Percentiles rank a stretch among this genome's conserved stretches.
phyloP scores from a whole-genome alignment of 92 coral and sea anemone species.

The Palythoa grandiflora region DNA sequence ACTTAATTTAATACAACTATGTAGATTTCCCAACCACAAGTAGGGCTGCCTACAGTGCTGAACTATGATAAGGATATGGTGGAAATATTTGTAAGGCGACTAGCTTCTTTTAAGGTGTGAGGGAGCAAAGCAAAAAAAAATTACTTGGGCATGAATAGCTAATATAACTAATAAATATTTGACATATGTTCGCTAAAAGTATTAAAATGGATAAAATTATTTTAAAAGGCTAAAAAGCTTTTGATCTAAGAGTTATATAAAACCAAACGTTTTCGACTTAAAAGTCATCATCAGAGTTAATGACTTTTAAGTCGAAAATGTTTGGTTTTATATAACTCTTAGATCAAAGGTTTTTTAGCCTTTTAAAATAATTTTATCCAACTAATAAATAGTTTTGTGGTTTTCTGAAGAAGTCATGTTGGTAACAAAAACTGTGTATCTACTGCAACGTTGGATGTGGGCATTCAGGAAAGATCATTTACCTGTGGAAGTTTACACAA shows the following conservation, averaged over 20 bases:
- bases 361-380: too few relatives aligned
- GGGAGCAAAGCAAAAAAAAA: not conserved
- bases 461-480: constrained; percentile 58
- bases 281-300: too few relatives aligned
- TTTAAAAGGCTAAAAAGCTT: too few relatives aligned
- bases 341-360: too few relatives aligned
- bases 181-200: too few relatives aligned
- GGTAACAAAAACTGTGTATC: not conserved
- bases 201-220: too few relatives aligned
- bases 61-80: constrained; percentile 5
- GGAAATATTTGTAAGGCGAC: constrained; percentile 6
- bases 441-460: constrained; percentile 63
- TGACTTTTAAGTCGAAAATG: too few relatives aligned
- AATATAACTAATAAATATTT: not conserved
- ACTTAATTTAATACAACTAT: not conserved
- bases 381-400: not conserved
- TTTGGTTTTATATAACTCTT: too few relatives aligned
- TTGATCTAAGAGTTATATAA: too few relatives aligned
- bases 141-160: not conserved
- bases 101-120: not conserved
- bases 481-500: constrained; percentile 55
- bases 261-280: too few relatives aligned
- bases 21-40: not conserved
- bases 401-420: not conserved
- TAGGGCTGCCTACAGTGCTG: not conserved